A percentile compares a stretch with the other conserved stretches of the same genome.
Conservation (phyloP, 1,140 invertebrate genomes). For the Bombus confusus region DNA sequence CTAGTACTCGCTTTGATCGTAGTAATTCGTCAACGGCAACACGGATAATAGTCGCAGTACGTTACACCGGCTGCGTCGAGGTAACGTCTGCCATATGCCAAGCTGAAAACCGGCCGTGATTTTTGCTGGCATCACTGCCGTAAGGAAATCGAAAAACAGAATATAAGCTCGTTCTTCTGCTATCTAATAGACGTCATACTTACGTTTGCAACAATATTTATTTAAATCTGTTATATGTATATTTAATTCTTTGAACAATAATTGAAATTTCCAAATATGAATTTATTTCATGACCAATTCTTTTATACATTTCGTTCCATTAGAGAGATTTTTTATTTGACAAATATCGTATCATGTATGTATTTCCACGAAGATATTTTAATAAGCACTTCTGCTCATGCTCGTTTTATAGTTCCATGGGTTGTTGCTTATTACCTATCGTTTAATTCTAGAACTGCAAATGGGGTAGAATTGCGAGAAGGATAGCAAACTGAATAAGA, state of each 20-base stretch:
- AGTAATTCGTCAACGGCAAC: slow-evolving; percentile 50
- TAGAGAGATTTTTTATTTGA: too few relatives aligned
- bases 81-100: slow-evolving; percentile 74
- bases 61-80: slow-evolving; percentile 52
- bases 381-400: background rate
- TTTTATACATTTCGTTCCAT: too few relatives aligned
- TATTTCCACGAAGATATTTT: background rate
- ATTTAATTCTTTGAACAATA: too few relatives aligned
- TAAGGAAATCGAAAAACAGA: slow-evolving; percentile 46
- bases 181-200: background rate
- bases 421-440: background rate
- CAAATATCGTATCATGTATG: background rate
- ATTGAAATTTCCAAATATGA: too few relatives aligned
- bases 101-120: slow-evolving; percentile 69
- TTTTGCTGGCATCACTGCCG: slow-evolving; percentile 46
- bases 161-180: background rate
- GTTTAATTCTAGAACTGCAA: background rate
- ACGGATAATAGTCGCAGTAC: slow-evolving; percentile 51
- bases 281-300: too few relatives aligned
- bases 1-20: slow-evolving; percentile 10
- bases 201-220: background rate
- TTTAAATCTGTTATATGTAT: too few relatives aligned
- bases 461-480: background rate
- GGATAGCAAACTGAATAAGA: slow-evolving; percentile 60
- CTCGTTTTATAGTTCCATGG: background rate